Conservation (phyloP, 2,113 vertebrate species). For the human (Homo sapiens) region DNA sequence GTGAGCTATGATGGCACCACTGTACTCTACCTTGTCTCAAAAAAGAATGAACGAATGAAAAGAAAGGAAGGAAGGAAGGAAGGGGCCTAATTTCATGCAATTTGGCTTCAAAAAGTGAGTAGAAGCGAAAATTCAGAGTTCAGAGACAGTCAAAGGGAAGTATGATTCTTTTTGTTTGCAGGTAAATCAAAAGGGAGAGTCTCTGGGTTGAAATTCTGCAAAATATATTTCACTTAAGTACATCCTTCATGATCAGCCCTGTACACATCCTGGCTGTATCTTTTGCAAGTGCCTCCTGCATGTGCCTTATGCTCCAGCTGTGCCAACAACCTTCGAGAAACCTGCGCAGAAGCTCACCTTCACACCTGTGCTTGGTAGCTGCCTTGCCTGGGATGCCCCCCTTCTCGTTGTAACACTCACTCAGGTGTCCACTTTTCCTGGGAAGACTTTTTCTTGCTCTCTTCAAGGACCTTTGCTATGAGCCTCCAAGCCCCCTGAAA, state of each 20-base stretch:
- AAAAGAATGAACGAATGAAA: no score
- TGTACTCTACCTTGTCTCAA: no score
- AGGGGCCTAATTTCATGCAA: neutral
- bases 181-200: neutral
- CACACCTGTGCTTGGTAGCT: no score
- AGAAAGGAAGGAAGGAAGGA: no score
- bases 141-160: neutral
- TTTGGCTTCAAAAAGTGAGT: neutral
- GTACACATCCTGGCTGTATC: no score
- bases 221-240: neutral
- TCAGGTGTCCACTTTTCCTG: neutral
- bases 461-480: neutral
- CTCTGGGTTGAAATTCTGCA: neutral
- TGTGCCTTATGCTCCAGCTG: neutral
- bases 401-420: neutral
- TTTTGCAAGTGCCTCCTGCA: neutral
- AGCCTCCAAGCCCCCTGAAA: neutral
- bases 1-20: no score
- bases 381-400: neutral
- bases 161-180: neutral
- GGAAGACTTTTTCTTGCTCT: neutral
- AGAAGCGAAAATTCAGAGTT: neutral
- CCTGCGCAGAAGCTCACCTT: neutral
- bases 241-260: accelerated
- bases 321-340: neutral